phyloP scores from a whole-genome alignment of 2,888 invertebrate species.

The Aporophyla nigra region DNA sequence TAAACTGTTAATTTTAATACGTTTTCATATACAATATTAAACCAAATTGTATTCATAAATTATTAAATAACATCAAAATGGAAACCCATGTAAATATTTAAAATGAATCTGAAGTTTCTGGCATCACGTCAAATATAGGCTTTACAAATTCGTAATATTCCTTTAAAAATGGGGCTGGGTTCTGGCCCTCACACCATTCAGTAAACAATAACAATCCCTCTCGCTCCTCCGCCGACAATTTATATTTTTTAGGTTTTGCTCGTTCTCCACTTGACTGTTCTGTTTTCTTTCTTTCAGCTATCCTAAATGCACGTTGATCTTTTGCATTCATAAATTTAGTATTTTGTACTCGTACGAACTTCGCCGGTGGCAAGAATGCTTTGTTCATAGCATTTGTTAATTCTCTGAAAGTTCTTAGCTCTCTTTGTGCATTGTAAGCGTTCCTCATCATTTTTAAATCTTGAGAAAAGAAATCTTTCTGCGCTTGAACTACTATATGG shows the following conservation, averaged over 20 bases:
- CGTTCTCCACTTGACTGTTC: slow-evolving; percentile 69
- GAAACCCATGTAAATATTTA: slow-evolving; percentile 64
- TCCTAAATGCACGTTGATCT: slow-evolving; percentile 74
- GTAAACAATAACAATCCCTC: slow-evolving; percentile 84
- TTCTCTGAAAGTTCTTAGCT: slow-evolving; percentile 84
- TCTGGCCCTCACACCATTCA: slow-evolving; percentile 86
- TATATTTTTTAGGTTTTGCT: slow-evolving; percentile 75
- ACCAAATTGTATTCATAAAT: slow-evolving; percentile 8
- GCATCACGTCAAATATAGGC: slow-evolving; percentile 78
- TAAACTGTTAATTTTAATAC: slow-evolving; percentile 21
- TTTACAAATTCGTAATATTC: slow-evolving; percentile 82
- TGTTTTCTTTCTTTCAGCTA: slow-evolving; percentile 74
- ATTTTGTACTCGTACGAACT: slow-evolving; percentile 79
- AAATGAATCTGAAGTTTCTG: slow-evolving; percentile 36
- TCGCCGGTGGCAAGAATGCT: slow-evolving; percentile 83
- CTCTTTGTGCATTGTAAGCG: slow-evolving; percentile 85
- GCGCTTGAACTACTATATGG: slow-evolving; percentile 85
- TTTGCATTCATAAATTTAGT: slow-evolving; percentile 83
- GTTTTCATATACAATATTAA: neutral
- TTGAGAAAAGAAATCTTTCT: slow-evolving; percentile 84
- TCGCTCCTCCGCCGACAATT: slow-evolving; percentile 80
- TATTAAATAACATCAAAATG: slow-evolving; percentile 18
- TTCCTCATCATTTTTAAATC: slow-evolving; percentile 86
- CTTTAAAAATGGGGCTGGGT: slow-evolving; percentile 81
- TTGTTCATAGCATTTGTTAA: slow-evolving; percentile 88